A percentile compares a stretch with the other conserved stretches of the same genome.
Evolutionary conservation across 2,113 vertebrate genomes (phyloP).

Genomic region (Zingel zingel): DNA sequence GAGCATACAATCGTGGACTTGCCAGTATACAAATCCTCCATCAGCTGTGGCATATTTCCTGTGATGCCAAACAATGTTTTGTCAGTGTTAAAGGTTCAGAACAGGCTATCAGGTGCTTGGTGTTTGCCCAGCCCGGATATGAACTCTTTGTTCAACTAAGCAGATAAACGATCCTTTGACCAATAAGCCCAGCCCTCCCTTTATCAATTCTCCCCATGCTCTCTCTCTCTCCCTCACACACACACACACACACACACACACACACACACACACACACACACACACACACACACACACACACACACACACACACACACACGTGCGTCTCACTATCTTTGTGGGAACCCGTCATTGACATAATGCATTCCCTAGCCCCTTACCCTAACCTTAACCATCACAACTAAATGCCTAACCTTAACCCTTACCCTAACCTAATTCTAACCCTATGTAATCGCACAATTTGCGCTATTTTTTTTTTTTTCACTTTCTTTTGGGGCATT

Average conservation of each 20-base stretch:
- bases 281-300: background rate
- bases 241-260: background rate
- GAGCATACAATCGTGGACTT: background rate
- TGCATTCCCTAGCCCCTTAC: too few species aligned
- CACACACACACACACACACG: too few species aligned
- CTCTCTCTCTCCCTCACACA: background rate
- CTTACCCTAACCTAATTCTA: too few species aligned
- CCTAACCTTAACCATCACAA: too few species aligned
- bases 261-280: background rate
- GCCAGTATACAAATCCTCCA: background rate
- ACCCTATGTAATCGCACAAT: too few species aligned
- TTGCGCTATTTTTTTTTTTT: too few species aligned
- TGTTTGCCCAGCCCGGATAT: background rate
- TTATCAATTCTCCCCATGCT: background rate
- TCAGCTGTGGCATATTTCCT: background rate
- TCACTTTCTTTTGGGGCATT: too few species aligned
- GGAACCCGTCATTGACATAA: too few species aligned
- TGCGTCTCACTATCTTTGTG: too few species aligned
- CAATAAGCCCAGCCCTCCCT: background rate
- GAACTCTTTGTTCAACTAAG: conserved; percentile 5
- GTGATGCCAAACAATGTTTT: background rate
- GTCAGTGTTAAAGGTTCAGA: background rate
- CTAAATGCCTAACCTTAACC: too few species aligned
- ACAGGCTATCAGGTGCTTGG: background rate
- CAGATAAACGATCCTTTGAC: conserved; percentile 5